Conservation (phyloP, 2,113 vertebrate genomes). For the Falcunculus frontatus region DNA sequence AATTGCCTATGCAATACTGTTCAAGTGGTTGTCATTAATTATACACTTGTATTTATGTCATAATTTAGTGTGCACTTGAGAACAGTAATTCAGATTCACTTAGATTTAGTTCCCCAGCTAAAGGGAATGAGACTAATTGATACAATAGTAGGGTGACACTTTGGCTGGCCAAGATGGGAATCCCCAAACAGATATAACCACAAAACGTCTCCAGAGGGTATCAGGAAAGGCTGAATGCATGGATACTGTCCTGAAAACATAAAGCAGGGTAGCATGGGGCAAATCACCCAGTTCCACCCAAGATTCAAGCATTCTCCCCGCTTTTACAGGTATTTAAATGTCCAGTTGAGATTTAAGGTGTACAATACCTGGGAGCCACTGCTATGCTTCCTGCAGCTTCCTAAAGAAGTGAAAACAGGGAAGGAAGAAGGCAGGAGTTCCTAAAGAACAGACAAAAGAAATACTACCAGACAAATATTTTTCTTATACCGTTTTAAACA, state of each 20-base stretch:
- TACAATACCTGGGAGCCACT: background rate
- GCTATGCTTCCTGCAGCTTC: background rate
- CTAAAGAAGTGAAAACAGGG: background rate
- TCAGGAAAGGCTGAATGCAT: background rate
- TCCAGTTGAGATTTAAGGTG: background rate
- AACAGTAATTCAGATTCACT: background rate
- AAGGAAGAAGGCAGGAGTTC: background rate
- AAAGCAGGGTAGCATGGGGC: background rate
- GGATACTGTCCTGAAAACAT: background rate
- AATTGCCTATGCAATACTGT: background rate
- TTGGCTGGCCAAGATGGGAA: background rate
- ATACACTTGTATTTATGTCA: background rate
- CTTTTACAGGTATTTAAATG: background rate
- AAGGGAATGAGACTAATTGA: background rate
- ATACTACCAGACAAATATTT: background rate
- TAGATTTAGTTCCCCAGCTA: background rate
- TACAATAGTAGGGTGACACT: background rate
- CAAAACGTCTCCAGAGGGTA: background rate
- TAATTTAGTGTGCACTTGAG: slow-evolving; percentile 19
- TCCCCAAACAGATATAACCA: background rate
- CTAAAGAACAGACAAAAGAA: background rate
- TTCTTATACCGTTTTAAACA: background rate
- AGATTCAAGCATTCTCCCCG: background rate
- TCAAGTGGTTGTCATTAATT: slow-evolving; percentile 20
- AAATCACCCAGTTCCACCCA: background rate